These are phyloP conservation scores for Zapornia atra DNA, from an alignment of 2,113 vertebrate genomes.

Conservation along the genomic window DNA sequence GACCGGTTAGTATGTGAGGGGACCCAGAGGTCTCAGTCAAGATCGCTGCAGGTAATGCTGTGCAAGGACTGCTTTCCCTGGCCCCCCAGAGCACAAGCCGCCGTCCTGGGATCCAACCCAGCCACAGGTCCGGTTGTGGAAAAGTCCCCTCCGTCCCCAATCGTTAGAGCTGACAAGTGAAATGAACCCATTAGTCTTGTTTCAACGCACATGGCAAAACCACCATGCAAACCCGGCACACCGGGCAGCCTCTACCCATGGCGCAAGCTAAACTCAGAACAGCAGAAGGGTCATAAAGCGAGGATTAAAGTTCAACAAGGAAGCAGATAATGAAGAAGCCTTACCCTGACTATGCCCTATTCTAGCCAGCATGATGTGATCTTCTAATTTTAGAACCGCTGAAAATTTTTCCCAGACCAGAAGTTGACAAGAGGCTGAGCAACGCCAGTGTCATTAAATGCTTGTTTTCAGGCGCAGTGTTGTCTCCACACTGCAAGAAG, in stretches of 20 bases:
- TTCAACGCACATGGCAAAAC: not conserved
- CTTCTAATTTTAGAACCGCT: conserved; percentile 43
- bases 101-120: not conserved
- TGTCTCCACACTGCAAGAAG: conserved; percentile 39
- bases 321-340: conserved; percentile 29
- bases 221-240: not conserved
- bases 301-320: conserved; percentile 49
- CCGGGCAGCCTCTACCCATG: not conserved
- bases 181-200: conserved; percentile 1
- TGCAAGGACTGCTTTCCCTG: not conserved
- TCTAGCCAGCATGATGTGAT: not conserved
- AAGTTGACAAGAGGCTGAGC: conserved; percentile 51
- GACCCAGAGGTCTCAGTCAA: not conserved
- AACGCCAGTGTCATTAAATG: not conserved
- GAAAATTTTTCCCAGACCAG: conserved; percentile 50
- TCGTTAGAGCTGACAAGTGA: not conserved
- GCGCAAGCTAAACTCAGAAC: conserved; percentile 19
- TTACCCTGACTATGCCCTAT: conserved; percentile 14
- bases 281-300: conserved; percentile 15
- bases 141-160: not conserved
- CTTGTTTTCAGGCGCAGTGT: conserved; percentile 38
- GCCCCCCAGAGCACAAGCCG: not conserved
- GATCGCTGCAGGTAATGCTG: not conserved
- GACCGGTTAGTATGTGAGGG: not conserved
- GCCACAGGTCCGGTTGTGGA: not conserved